Conservation (phyloP, 92 coral and sea anemone genomes). For the Virgularia gustaviana region DNA sequence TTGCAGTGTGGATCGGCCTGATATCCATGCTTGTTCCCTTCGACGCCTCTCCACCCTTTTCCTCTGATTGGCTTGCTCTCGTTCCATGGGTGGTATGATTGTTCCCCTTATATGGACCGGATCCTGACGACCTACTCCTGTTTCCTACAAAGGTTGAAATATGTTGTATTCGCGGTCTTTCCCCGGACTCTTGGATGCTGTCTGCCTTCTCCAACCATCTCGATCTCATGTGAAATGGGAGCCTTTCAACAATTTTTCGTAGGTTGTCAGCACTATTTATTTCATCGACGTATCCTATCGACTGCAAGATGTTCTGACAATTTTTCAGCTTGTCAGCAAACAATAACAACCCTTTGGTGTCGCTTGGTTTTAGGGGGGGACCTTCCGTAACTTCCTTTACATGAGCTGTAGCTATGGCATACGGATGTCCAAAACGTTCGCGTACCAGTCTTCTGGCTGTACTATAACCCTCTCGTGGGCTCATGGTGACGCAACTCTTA, state of each 20-base stretch:
- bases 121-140: too few species aligned
- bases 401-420: background rate
- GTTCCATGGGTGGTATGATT: too few species aligned
- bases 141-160: slow-evolving; percentile 9
- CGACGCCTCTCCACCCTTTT: too few species aligned
- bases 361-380: slow-evolving; percentile 14
- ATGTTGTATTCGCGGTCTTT: slow-evolving; percentile 18
- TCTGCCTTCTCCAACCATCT: slow-evolving; percentile 18
- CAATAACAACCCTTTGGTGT: slow-evolving; percentile 1
- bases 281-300: slow-evolving; percentile 29
- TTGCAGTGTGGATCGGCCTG: background rate
- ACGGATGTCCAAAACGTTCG: slow-evolving; percentile 24
- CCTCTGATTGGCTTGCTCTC: too few species aligned
- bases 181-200: background rate
- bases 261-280: slow-evolving; percentile 32
- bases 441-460: slow-evolving; percentile 7
- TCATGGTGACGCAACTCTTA: slow-evolving; percentile 15
- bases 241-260: slow-evolving; percentile 22
- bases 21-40: too few species aligned
- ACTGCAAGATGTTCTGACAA: slow-evolving; percentile 11
- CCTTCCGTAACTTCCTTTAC: slow-evolving; percentile 22
- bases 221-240: slow-evolving; percentile 3
- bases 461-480: slow-evolving; percentile 4
- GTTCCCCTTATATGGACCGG: too few species aligned
- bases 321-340: background rate